Percentiles rank a stretch among this genome's conserved stretches.
phyloP scores from a whole-genome alignment of 2,797 vertebrate species.

The Ibycter americanus region DNA sequence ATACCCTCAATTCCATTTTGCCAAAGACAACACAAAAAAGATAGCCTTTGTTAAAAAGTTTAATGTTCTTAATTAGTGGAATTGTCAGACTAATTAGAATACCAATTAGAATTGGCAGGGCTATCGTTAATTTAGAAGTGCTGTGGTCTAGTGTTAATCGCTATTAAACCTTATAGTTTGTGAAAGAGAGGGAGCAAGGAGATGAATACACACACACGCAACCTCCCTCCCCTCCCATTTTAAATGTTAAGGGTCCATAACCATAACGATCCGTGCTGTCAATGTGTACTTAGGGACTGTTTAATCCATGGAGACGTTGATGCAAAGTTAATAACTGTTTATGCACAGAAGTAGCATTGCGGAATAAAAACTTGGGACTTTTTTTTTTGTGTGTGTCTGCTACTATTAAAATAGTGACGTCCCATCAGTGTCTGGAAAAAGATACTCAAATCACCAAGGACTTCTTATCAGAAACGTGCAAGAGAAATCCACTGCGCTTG shows the following conservation, averaged over 20 bases:
- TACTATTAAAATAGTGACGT: neutral
- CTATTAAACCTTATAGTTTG: conserved; percentile 78
- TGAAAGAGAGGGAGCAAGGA: conserved; percentile 62
- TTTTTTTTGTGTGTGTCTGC: neutral
- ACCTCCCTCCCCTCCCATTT: conserved; percentile 18
- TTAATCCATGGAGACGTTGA: conserved; percentile 21
- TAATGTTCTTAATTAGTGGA: conserved; percentile 80
- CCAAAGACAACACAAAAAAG: conserved; percentile 70
- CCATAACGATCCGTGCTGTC: neutral
- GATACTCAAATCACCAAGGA: neutral
- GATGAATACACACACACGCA: conserved; percentile 27
- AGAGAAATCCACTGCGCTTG: neutral
- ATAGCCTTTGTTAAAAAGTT: conserved; percentile 81
- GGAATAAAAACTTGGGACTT: neutral
- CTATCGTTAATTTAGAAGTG: conserved; percentile 78
- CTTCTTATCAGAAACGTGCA: neutral
- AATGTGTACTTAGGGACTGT: neutral
- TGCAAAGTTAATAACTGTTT: conserved; percentile 36
- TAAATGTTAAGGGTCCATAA: conserved; percentile 68
- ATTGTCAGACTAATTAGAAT: conserved; percentile 79
- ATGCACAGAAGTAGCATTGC: neutral
- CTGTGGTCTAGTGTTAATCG: conserved; percentile 77
- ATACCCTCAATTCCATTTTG: conserved; percentile 62
- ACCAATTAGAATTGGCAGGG: conserved; percentile 79
- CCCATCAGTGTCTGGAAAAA: neutral